phyloP scores from a whole-genome alignment of 2,888 invertebrate genomes.

The Drosophila testacea region DNA sequence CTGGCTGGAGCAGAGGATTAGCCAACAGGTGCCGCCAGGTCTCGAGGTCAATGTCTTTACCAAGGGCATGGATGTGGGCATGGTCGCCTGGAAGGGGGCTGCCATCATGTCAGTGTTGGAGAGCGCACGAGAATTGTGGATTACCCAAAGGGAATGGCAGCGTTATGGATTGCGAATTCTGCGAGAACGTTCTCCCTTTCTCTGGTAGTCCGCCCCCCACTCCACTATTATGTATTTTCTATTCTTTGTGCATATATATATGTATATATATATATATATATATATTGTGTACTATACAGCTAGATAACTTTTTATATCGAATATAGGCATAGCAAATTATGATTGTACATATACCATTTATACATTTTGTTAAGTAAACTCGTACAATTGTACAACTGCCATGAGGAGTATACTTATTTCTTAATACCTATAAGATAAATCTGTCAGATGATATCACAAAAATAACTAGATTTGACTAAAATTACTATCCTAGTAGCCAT shows the following conservation, averaged over 20 bases:
- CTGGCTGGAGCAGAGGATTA: slow-evolving; percentile 95
- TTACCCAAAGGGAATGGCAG: slow-evolving; percentile 93
- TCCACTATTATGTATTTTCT: background rate
- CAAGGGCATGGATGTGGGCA: slow-evolving; percentile 96
- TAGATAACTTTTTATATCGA: slow-evolving; percentile 8
- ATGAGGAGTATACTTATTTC: background rate
- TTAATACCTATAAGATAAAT: too few relatives aligned
- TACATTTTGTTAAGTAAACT: slow-evolving; percentile 1
- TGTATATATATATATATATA: too few relatives aligned
- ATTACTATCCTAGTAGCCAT: too few relatives aligned
- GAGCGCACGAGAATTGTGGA: slow-evolving; percentile 97
- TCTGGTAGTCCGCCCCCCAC: slow-evolving; percentile 87
- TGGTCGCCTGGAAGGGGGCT: slow-evolving; percentile 97
- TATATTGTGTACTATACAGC: background rate
- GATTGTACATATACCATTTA: background rate
- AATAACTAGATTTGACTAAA: too few relatives aligned
- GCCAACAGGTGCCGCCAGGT: slow-evolving; percentile 92
- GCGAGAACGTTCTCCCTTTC: slow-evolving; percentile 96
- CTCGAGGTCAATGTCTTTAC: slow-evolving; percentile 95
- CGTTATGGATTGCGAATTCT: slow-evolving; percentile 93
- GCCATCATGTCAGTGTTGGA: slow-evolving; percentile 96
- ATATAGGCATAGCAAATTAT: slow-evolving; percentile 5
- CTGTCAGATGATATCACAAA: too few relatives aligned
- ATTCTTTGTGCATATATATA: background rate
- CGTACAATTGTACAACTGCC: background rate